Evolutionary conservation across 2,113 vertebrate genomes (phyloP), one percentile per base, ranked within the genome.

Genomic region (Microtus pennsylvanicus): DNA sequence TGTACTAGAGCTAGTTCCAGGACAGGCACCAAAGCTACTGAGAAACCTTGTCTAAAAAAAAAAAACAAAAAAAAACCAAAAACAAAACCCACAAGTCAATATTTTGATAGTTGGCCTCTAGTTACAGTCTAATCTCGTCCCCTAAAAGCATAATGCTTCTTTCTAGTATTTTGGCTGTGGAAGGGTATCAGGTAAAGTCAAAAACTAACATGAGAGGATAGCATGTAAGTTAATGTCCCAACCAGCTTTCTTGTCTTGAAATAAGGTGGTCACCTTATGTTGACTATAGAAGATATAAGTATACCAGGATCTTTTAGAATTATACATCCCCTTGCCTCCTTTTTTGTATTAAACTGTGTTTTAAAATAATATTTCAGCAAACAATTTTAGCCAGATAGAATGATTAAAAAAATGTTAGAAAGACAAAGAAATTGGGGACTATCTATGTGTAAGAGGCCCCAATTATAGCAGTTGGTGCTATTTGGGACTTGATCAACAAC

Each of bases 321-420:
- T 63, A 83, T n/a, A 85, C n/a, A 8, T 12, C 7, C 42, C 28
- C 13, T 1, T 9, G 3, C 26, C 38, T 67, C 35, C 0, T 45
- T 38, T 55, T 55, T 14, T 86, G 17, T 83, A 61, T 50, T 89
- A 38, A 13, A 35, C 69, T 24, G 0, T 1, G 22, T 89, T 89
- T 93, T 74, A 28, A 7, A 92, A 88, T 90, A 80, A 94, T 24
- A 80, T 9, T 82, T 10, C 58, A 86, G 55, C 21, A 9, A 11
- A 52, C 81, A 5, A 75, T 86, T 86, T 90, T 87, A 93, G 80
- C 80, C 45, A 96, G 19, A 81, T 61, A 86, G n/a, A 90, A 90
- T 55, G 89, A 45, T 47, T 92, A 58, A 7, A 90, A 35, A 38
- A 67, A 42, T 86, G 5, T 30, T 22, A 61, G 12, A n/a, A 96